Base-by-base conservation (phyloP, 2,888 invertebrate genomes). In the Lamproptera curius region DNA sequence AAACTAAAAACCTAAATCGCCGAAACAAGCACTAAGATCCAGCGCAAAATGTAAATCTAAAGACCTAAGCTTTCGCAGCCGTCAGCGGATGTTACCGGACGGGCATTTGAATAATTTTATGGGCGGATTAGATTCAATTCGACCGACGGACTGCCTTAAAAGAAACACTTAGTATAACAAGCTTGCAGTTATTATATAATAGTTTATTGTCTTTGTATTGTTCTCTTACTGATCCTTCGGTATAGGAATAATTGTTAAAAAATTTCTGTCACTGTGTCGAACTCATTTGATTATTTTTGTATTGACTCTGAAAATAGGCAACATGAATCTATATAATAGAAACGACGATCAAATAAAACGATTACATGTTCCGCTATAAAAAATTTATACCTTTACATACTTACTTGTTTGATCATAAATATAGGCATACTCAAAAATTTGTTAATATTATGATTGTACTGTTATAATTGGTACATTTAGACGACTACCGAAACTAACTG, bases 41-140 rank as follows among this genome's bases (percentile, higher is more conserved):
- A 34, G 43, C 16, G 16, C 16, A 43, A 43, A 36, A 43, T 43
- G 43, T 43, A 43, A 43, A 43, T 43, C 23, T 36, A 26, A 43
- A 36, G 36, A 43, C 16, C 36, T 26, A 36, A 43, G 23, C 43
- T 43, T 26, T 16, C 26, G 36, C 36, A 35, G 28, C 35, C 42
- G 35, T 35, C 42, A 23, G 20, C 42, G 33, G 15, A 35, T 42
- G 35, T 42, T 23, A 35, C 42, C n/a, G 42, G 15, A 2, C 5
- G 42, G 15, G 15, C 35, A 35, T 42, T 42, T 42, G 42, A 35
- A 42, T 42, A 42, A 43, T 43, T 36, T 43, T 36, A 43, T 43
- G 26, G 36, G 16, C 26, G 26, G 43, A 43, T 43, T 43, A 43
- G 43, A 43, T 43, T 43, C 43, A 43, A 35, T 43, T 43, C 36